These are phyloP conservation scores for Scrobipalpa atriplicella DNA, from an alignment of 2,888 invertebrate genomes.

Conservation along the genomic window DNA sequence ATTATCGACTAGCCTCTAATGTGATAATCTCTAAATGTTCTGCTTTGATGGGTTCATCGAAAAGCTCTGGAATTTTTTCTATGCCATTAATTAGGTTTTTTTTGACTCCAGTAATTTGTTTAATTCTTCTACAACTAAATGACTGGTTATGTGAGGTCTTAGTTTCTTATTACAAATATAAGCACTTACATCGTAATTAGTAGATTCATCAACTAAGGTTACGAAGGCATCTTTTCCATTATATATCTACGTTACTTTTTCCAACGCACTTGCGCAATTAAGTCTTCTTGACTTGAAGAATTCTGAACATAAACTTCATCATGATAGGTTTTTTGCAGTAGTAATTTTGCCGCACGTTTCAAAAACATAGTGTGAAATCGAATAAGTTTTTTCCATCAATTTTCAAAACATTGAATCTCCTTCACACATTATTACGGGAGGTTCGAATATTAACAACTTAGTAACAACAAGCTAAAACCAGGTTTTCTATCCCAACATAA, in stretches of 20 bases:
- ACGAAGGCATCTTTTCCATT: too few relatives aligned
- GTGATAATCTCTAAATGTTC: constrained; percentile 71
- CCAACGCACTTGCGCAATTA: too few relatives aligned
- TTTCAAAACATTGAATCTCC: too few relatives aligned
- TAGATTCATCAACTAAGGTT: neutral
- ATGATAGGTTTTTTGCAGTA: too few relatives aligned
- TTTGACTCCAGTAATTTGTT: constrained; percentile 44
- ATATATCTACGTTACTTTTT: too few relatives aligned
- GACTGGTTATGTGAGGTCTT: constrained; percentile 21
- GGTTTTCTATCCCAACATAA: neutral
- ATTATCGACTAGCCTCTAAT: constrained; percentile 73
- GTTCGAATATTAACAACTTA: constrained; percentile 6
- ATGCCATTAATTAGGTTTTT: constrained; percentile 60
- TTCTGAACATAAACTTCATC: too few relatives aligned
- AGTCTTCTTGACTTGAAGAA: too few relatives aligned
- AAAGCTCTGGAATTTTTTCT: constrained; percentile 44
- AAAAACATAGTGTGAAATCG: too few relatives aligned
- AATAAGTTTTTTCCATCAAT: too few relatives aligned
- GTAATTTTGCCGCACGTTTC: too few relatives aligned
- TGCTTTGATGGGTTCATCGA: constrained; percentile 76
- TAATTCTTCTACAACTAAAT: constrained; percentile 26
- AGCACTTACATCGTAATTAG: neutral
- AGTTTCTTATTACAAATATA: neutral
- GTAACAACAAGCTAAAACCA: neutral
- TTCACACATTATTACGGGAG: neutral